A percentile compares a stretch with the other conserved stretches of the same genome.
These are phyloP conservation scores for Stylophora pistillata DNA, from an alignment of 64 coral and sea anemone species.

Conservation along the genomic window DNA sequence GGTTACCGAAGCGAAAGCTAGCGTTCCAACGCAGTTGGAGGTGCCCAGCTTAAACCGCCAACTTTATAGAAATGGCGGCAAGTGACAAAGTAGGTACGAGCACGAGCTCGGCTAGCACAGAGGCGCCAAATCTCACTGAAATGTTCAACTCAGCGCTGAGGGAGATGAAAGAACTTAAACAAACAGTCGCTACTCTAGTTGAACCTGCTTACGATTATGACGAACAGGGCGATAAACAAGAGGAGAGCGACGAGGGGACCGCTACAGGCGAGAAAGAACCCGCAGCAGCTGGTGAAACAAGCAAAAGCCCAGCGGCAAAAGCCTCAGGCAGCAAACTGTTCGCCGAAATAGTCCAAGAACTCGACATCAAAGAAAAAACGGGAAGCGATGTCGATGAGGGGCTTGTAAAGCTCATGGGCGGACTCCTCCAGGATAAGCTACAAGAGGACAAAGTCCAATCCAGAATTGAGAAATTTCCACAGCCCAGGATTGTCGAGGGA, in stretches of 20 bases:
- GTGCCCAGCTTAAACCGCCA: neutral
- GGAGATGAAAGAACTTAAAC: slow-evolving; percentile 46
- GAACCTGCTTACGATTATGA: slow-evolving; percentile 2
- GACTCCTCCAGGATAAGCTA: slow-evolving; percentile 23
- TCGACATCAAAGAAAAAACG: slow-evolving; percentile 28
- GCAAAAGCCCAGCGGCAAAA: neutral
- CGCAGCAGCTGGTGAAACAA: neutral
- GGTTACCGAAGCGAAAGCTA: neutral
- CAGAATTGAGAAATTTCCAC: slow-evolving; percentile 23
- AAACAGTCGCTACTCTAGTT: slow-evolving; percentile 19
- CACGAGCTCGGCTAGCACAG: neutral
- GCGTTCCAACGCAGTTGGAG: slow-evolving; percentile 42
- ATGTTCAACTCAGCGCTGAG: slow-evolving; percentile 52
- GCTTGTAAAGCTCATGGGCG: slow-evolving; percentile 3
- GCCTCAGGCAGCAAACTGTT: slow-evolving; percentile 23
- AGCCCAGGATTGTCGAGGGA: slow-evolving; percentile 29
- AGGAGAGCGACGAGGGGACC: neutral
- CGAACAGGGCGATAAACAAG: neutral
- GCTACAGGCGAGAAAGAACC: neutral
- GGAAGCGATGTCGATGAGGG: neutral
- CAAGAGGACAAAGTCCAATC: slow-evolving; percentile 19
- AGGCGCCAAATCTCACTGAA: neutral
- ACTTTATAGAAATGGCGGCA: slow-evolving; percentile 23
- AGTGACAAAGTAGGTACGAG: neutral
- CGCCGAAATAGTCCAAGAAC: slow-evolving; percentile 30